These are phyloP conservation scores for Invenusta paracnida DNA, from an alignment of 2,888 invertebrate species.

Conservation along the genomic window DNA sequence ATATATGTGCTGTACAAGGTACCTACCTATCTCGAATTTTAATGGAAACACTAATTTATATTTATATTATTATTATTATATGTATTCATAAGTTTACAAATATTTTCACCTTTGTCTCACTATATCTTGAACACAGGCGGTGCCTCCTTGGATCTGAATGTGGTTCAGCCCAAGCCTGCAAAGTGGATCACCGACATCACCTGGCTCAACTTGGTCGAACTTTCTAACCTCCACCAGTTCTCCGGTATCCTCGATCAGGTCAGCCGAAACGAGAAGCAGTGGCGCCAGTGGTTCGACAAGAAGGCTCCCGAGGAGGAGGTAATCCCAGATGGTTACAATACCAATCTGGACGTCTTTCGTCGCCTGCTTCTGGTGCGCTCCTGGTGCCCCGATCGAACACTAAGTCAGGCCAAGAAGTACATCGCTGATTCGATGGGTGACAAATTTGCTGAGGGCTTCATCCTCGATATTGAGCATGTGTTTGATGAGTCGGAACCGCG, in stretches of 20 bases:
- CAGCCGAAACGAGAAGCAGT: constrained; percentile 59
- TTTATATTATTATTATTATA: too few species aligned
- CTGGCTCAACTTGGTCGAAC: constrained; percentile 61
- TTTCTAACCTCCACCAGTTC: constrained; percentile 59
- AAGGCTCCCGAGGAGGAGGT: constrained; percentile 59
- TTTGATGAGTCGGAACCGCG: constrained; percentile 82
- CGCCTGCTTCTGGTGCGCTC: constrained; percentile 58
- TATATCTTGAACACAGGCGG: constrained; percentile 52
- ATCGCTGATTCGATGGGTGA: constrained; percentile 65
- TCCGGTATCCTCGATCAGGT: constrained; percentile 58
- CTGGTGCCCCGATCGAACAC: constrained; percentile 60
- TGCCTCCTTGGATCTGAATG: constrained; percentile 60
- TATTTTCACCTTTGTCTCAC: constrained; percentile 47
- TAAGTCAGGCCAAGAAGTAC: constrained; percentile 58
- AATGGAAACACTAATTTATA: too few species aligned
- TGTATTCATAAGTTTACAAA: too few species aligned
- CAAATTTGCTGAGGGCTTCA: constrained; percentile 67
- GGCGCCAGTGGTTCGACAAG: constrained; percentile 61
- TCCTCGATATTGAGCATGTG: constrained; percentile 64
- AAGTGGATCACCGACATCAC: constrained; percentile 62
- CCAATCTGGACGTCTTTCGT: constrained; percentile 60
- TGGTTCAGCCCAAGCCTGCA: constrained; percentile 61
- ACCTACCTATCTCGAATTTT: too few species aligned
- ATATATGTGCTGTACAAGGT: too few species aligned
- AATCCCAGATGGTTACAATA: constrained; percentile 60